Evolutionary conservation across 2,113 vertebrate genomes (phyloP), one percentile per base, ranked within the genome.

Genomic region (Noctilio leporinus): DNA sequence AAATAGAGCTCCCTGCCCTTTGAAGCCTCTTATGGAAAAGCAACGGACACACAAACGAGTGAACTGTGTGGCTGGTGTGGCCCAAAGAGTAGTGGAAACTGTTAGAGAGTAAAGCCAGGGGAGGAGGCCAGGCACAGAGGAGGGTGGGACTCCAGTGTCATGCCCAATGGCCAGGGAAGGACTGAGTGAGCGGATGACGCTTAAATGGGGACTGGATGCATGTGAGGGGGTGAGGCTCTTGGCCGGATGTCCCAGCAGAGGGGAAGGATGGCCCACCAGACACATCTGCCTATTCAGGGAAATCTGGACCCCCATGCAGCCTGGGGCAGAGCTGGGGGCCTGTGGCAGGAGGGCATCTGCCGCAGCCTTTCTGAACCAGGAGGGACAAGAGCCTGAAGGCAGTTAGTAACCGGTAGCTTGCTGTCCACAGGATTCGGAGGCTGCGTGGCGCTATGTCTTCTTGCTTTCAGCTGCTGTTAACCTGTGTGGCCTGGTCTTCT

Each of bases 391-490:
- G 53, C 2, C 43, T 28, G 2, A 12, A 33, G 45, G 55, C 24
- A 2, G 1, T 24, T 24, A 51, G 35, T 95, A 43, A 93, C 85
- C 3, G 53, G 26, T 38, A 14, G 5, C 69, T 92, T 93, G 38
- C n/a, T 93, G 72, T n/a, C 35, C 77, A 33, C 43, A 97, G 95
- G 95, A 96, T 59, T 16, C 93, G 22, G 93, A 96, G 30, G 72
- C 70, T 0, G 98, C 98, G 57, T 99, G 99, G 98, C 98, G 96
- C 62, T 98, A 96, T 3, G 97, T 98, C 86, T 99, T 98, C 98
- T 98, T 97, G 89, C 3, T 99, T 2, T 97, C 98, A 0, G 98
- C 98, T 0, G 98, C 92, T 30, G 81, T 99, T 90, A 97, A 96
- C 38, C 14, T 97, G 0, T 14, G 20, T 0, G 99, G 98, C 5